Evolutionary conservation across 2,113 vertebrate genomes (phyloP).

Genomic region (Ancistrus triradiatus): DNA sequence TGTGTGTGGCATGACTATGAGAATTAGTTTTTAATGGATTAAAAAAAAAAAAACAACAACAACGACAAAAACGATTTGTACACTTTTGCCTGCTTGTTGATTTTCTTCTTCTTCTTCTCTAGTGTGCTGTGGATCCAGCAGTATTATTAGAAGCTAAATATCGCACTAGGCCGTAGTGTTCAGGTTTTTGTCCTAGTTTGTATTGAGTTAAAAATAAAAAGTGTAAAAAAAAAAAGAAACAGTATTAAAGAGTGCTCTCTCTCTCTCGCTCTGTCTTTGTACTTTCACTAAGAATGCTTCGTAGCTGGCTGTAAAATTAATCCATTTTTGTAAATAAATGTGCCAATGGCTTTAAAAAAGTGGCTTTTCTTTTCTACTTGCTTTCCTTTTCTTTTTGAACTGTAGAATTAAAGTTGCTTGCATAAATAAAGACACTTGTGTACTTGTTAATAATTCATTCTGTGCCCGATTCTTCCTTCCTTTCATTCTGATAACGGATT

Average conservation of each 20-base stretch:
- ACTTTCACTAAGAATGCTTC: constrained; percentile 93
- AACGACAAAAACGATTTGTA: constrained; percentile 60
- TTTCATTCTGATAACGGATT: not conserved
- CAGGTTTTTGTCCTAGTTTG: constrained; percentile 81
- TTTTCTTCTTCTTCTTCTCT: constrained; percentile 54
- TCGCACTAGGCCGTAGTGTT: constrained; percentile 84
- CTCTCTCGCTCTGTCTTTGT: constrained; percentile 61
- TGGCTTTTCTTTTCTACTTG: constrained; percentile 84
- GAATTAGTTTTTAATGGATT: constrained; percentile 83
- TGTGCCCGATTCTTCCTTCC: constrained; percentile 2
- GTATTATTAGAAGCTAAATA: constrained; percentile 78
- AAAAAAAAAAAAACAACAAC: constrained; percentile 48
- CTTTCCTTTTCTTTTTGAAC: constrained; percentile 80
- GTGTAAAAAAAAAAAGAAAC: constrained; percentile 75
- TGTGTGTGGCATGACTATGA: constrained; percentile 98
- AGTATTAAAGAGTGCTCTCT: constrained; percentile 44
- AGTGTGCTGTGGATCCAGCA: constrained; percentile 83
- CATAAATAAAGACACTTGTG: constrained; percentile 93
- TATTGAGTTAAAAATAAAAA: constrained; percentile 80
- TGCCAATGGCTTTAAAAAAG: constrained; percentile 98
- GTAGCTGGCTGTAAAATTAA: constrained; percentile 91
- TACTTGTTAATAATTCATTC: constrained; percentile 76
- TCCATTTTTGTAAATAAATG: constrained; percentile 96
- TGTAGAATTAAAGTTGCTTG: constrained; percentile 98
- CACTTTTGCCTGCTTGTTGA: constrained; percentile 68